A percentile compares a stretch with the other conserved stretches of the same genome.
Conservation (phyloP, 2,888 invertebrate genomes). For the Trisateles emortualis region DNA sequence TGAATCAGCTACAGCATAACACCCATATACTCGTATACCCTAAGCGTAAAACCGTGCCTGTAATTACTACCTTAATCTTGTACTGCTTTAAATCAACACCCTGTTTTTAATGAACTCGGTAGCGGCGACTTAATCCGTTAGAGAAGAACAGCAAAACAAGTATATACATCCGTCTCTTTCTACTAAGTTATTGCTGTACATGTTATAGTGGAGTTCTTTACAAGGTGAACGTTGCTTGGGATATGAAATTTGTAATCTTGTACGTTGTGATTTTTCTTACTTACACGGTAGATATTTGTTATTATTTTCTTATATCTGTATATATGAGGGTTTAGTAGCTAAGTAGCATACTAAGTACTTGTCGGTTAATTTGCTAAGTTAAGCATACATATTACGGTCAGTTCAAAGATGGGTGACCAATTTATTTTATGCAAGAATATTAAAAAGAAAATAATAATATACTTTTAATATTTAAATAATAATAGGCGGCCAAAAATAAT, state of each 20-base stretch:
- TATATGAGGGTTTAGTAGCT: too few relatives aligned
- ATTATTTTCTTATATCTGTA: too few relatives aligned
- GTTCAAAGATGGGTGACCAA: too few relatives aligned
- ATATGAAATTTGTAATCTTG: constrained; percentile 15
- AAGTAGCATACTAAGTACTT: too few relatives aligned
- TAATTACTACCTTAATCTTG: constrained; percentile 44
- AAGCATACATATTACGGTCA: too few relatives aligned
- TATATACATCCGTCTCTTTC: constrained; percentile 6
- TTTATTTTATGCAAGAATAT: too few relatives aligned
- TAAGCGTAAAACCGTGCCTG: constrained; percentile 30
- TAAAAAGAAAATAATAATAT: too few relatives aligned
- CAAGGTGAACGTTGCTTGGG: constrained; percentile 19
- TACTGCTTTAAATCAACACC: constrained; percentile 47
- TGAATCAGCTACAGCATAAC: constrained; percentile 13
- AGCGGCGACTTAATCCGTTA: constrained; percentile 22
- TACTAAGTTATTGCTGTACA: constrained; percentile 14
- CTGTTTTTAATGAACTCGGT: constrained; percentile 45
- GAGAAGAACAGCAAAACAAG: constrained; percentile 7
- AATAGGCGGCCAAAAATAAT: too few relatives aligned
- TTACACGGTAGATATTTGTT: background rate
- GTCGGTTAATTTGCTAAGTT: too few relatives aligned
- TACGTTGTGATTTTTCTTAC: background rate
- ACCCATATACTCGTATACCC: constrained; percentile 23
- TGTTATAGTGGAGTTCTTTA: constrained; percentile 13
- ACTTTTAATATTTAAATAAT: too few relatives aligned